A percentile compares a stretch with the other conserved stretches of the same genome.
Conservation (phyloP, 2,797 vertebrate species). For the Notolabrus celidotus region DNA sequence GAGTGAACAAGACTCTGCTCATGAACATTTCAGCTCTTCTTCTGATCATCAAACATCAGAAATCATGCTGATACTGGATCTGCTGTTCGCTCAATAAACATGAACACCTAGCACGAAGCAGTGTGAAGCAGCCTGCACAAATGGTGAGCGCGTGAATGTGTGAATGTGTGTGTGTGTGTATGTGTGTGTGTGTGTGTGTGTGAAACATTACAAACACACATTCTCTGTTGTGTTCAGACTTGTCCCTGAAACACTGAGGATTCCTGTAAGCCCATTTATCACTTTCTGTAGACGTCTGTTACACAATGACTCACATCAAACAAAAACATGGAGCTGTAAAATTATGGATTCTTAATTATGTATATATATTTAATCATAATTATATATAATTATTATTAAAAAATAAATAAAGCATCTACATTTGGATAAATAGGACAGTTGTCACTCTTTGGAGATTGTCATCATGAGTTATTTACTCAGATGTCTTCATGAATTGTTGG, state of each 20-base stretch:
- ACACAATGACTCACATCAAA: constrained; percentile 4
- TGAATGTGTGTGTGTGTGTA: neutral
- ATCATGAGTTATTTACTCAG: neutral
- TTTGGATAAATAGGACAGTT: neutral
- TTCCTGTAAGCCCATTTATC: constrained; percentile 47
- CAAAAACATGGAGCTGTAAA: neutral
- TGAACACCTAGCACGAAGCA: neutral
- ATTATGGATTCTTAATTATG: too few relatives aligned
- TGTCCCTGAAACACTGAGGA: constrained; percentile 51
- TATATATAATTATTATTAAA: too few relatives aligned
- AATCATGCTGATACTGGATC: neutral
- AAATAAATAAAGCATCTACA: neutral
- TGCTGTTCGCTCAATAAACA: neutral
- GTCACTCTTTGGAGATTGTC: neutral
- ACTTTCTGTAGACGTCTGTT: constrained; percentile 10
- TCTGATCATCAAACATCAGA: neutral
- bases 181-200: neutral
- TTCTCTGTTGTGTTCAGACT: constrained; percentile 68
- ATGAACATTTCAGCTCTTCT: neutral
- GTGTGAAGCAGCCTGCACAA: neutral
- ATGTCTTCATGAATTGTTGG: neutral
- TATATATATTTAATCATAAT: too few relatives aligned
- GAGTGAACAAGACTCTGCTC: neutral
- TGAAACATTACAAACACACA: neutral
- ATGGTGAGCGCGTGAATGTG: neutral